Percentiles rank a stretch among this genome's conserved stretches.
Conservation (phyloP, 2,797 vertebrate genomes). For the Cynopterus sphinx region DNA sequence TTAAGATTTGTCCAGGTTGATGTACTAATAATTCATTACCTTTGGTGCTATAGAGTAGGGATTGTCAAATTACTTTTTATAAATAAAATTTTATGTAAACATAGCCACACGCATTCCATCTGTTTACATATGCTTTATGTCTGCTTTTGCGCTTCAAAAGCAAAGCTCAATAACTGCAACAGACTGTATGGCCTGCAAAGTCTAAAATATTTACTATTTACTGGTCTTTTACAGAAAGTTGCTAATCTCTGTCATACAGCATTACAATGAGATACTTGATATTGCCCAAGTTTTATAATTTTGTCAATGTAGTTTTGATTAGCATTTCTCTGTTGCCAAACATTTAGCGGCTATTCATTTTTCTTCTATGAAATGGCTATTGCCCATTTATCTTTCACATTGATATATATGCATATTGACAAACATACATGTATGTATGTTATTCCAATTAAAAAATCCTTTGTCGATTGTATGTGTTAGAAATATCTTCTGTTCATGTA, state of each 20-base stretch:
- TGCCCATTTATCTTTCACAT: neutral
- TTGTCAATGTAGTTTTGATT: neutral
- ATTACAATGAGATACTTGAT: neutral
- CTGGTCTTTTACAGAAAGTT: neutral
- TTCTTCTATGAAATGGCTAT: neutral
- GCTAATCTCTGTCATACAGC: neutral
- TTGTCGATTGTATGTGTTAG: neutral
- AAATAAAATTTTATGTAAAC: slow-evolving; percentile 26
- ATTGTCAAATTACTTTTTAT: neutral
- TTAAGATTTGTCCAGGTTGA: neutral
- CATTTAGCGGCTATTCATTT: neutral
- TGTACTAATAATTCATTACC: neutral
- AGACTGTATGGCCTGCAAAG: neutral
- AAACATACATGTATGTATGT: neutral
- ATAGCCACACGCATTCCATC: neutral
- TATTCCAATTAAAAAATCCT: neutral
- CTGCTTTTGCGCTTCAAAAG: neutral
- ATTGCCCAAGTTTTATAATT: neutral
- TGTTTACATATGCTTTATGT: neutral
- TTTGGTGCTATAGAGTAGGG: neutral
- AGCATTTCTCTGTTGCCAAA: neutral
- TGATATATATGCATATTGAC: neutral
- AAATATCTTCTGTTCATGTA: neutral
- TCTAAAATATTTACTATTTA: neutral
- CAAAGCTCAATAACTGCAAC: neutral